Evolutionary conservation across 2,797 vertebrate species (phyloP), one percentile per base, ranked within the genome.

Genomic region (Enteromius thamalakanensis): DNA sequence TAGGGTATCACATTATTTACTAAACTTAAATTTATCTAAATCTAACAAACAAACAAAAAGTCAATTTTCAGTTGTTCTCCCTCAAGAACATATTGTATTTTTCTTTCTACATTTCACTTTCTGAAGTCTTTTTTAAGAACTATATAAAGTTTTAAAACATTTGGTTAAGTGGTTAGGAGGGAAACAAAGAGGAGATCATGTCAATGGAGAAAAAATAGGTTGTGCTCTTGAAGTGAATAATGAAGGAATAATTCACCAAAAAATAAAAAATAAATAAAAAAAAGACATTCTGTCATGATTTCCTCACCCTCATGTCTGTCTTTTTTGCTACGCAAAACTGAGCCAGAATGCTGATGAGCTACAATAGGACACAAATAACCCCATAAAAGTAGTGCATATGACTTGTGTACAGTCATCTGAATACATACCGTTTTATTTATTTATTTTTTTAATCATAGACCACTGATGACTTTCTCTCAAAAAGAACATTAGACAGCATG

Each of bases 101-200:
- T 58, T 3, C 29, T 58, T 76, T 23, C 34, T 17, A 0, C 40
- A 40, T 17, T 58, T 21, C 40, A 40, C 32, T 40, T 60, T 6
- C 12, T 17, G 37, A n/a, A 6, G 8, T 19, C 14, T 40, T 7
- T 68, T 58, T 26, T 5, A 17, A 67, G 67, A 3, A 23, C 11
- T 23, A 40, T n/a, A 32, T 53, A n/a, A n/a, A 37, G 37, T 68
- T 69, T 64, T 26, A 32, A 55, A 68, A 68, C 26, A 68, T 67
- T n/a, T 37, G 21, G 29, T 74, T 75, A 74, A 83, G 45, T 83
- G 72, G 76, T 80, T 80, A 19, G n/a, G 10, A 65, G 34, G 45
- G 45, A 76, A 58, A 82, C 79, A 32, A 17, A 67, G 37, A 77
- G 62, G 64, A 72, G 71, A 79, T 79, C 75, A 83, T 74, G 69